These are phyloP conservation scores for Notocelia uddmanniana DNA, from an alignment of 2,888 invertebrate species.

Conservation along the genomic window DNA sequence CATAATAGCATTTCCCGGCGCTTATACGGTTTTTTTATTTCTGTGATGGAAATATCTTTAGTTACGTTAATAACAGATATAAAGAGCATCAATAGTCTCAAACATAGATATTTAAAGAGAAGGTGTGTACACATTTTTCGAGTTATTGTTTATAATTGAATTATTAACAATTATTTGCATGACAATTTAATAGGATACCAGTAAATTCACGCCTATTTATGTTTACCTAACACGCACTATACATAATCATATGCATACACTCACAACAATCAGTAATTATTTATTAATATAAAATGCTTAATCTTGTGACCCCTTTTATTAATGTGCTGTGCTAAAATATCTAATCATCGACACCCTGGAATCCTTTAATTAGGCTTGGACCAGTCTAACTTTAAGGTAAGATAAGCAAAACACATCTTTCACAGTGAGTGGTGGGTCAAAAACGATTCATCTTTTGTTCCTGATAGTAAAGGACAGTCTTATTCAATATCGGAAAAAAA, in stretches of 20 bases:
- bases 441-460: background rate
- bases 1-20: no score
- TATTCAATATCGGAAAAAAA: background rate
- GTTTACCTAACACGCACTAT: background rate
- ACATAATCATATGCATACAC: conserved; percentile 5
- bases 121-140: background rate
- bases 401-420: background rate
- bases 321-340: conserved; percentile 14
- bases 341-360: background rate
- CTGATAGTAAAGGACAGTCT: background rate
- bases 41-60: background rate
- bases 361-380: background rate
- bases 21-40: background rate
- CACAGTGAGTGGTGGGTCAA: background rate
- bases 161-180: background rate
- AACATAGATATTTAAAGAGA: background rate
- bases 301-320: conserved; percentile 9
- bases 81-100: background rate
- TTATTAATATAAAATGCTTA: conserved; percentile 17
- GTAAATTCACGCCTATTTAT: background rate
- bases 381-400: background rate
- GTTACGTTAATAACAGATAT: background rate
- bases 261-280: conserved; percentile 21
- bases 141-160: background rate
- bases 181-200: background rate